Conservation (phyloP, 2,888 invertebrate species). For the Sarcophaga rosellei region DNA sequence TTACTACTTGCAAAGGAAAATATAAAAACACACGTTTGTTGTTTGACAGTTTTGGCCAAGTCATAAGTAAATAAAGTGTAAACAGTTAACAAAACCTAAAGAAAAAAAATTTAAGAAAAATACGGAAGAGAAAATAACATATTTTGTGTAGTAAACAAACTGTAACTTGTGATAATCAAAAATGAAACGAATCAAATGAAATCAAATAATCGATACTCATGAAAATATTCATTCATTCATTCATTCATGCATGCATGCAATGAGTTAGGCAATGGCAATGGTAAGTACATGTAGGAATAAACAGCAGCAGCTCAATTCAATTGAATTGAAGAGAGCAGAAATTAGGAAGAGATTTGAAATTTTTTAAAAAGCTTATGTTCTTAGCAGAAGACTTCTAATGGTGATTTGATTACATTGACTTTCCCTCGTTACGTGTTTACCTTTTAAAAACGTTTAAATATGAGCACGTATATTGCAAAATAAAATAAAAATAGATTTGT, state of each 20-base stretch:
- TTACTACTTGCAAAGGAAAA: neutral
- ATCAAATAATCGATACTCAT: conserved; percentile 38
- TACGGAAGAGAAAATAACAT: neutral
- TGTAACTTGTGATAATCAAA: too few relatives aligned
- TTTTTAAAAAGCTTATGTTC: neutral
- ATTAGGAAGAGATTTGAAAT: neutral
- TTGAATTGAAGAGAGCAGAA: conserved; percentile 5
- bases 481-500: too few relatives aligned
- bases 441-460: too few relatives aligned
- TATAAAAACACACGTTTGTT: conserved; percentile 16
- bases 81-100: neutral
- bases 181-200: too few relatives aligned
- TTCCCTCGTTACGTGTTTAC: too few relatives aligned
- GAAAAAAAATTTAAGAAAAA: neutral
- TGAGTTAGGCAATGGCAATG: neutral
- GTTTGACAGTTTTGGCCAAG: neutral
- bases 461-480: too few relatives aligned
- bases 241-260: neutral
- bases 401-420: too few relatives aligned
- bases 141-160: too few relatives aligned
- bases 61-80: neutral
- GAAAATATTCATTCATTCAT: conserved; percentile 18
- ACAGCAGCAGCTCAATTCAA: neutral
- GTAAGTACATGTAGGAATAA: neutral
- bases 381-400: too few relatives aligned